phyloP scores from a whole-genome alignment of 2,797 vertebrate species.

The Sandelia bainsii region DNA sequence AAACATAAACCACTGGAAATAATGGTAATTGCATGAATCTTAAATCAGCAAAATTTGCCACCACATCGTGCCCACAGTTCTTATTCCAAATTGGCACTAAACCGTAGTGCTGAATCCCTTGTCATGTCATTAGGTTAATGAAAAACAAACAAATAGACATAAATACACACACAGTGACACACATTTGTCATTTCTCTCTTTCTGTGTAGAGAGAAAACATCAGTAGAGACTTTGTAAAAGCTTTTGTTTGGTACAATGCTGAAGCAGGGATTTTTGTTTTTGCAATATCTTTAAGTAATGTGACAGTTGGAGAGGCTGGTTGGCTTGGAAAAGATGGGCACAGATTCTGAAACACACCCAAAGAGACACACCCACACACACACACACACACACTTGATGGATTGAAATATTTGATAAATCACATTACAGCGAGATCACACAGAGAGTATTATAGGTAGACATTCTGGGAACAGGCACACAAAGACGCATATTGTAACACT shows the following conservation, averaged over 20 bases:
- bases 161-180: constrained; percentile 12
- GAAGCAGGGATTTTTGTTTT: constrained; percentile 37
- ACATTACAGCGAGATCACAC: constrained; percentile 49
- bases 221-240: constrained; percentile 8
- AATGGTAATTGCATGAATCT: constrained; percentile 16
- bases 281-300: constrained; percentile 42
- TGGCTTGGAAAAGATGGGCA: constrained; percentile 28
- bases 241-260: constrained; percentile 43
- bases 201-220: neutral
- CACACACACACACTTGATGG: constrained; percentile 23
- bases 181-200: constrained; percentile 1
- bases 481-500: neutral
- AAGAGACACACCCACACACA: constrained; percentile 2
- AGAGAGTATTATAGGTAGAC: constrained; percentile 10
- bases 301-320: constrained; percentile 33
- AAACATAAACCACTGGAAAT: neutral
- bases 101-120: constrained; percentile 31
- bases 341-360: constrained; percentile 10
- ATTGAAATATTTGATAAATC: constrained; percentile 63
- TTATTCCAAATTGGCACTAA: constrained; percentile 21
- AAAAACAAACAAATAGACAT: constrained; percentile 37
- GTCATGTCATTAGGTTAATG: constrained; percentile 50
- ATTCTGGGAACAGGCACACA: constrained; percentile 17
- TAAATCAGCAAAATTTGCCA: constrained; percentile 25
- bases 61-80: constrained; percentile 6